phyloP scores from a whole-genome alignment of 2,113 vertebrate species.

The Hymenochirus boettgeri region DNA sequence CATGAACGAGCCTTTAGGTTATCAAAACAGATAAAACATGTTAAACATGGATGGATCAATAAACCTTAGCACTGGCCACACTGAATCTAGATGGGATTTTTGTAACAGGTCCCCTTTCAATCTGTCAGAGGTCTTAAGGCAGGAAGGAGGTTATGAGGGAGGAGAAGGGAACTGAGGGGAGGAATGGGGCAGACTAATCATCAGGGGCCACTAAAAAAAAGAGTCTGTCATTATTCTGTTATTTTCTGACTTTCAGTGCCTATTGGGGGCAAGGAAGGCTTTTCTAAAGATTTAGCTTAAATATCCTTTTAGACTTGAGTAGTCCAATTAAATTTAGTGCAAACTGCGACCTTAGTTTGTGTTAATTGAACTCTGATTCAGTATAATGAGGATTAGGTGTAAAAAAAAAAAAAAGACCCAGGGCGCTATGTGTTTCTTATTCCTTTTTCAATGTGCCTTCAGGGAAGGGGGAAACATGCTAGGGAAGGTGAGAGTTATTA shows the following conservation, averaged over 20 bases:
- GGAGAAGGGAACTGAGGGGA: slow-evolving; percentile 63
- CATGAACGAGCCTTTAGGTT: too few relatives aligned
- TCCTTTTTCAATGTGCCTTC: not conserved
- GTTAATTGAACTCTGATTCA: slow-evolving; percentile 74
- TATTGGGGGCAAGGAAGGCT: slow-evolving; percentile 58
- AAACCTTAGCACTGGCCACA: slow-evolving; percentile 72
- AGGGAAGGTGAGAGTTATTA: not conserved
- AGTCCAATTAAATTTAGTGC: slow-evolving; percentile 61
- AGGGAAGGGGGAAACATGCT: slow-evolving; percentile 1
- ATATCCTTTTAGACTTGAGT: slow-evolving; percentile 72
- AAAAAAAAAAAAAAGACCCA: slow-evolving; percentile 56
- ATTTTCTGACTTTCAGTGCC: slow-evolving; percentile 67
- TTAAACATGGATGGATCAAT: too few relatives aligned
- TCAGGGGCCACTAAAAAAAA: slow-evolving; percentile 50
- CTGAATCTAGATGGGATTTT: slow-evolving; percentile 59
- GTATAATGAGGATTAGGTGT: slow-evolving; percentile 58
- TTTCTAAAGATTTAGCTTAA: slow-evolving; percentile 64
- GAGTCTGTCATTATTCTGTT: slow-evolving; percentile 79
- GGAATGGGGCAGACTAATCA: slow-evolving; percentile 49
- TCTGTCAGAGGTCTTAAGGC: slow-evolving; percentile 72
- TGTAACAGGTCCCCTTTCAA: slow-evolving; percentile 61
- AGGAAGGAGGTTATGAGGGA: slow-evolving; percentile 42
- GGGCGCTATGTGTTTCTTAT: slow-evolving; percentile 47
- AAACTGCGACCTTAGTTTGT: slow-evolving; percentile 58
- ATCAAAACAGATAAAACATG: too few relatives aligned